Percentiles rank a stretch among this genome's conserved stretches.
These are phyloP conservation scores for Acanthosepion lycidas DNA, from an alignment of 2,888 invertebrate genomes.

Conservation along the genomic window DNA sequence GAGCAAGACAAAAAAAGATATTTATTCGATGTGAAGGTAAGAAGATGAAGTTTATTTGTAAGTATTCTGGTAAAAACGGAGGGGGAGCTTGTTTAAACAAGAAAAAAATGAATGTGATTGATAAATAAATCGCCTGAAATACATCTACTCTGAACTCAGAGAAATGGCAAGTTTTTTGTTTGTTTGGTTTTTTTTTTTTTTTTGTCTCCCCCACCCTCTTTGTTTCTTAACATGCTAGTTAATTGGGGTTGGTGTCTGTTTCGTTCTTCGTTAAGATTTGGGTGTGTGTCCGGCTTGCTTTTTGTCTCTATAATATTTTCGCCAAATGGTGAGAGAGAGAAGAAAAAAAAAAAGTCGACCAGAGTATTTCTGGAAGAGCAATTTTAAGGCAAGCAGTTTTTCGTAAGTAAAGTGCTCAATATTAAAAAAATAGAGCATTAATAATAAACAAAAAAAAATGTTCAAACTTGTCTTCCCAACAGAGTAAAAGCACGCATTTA, in stretches of 20 bases:
- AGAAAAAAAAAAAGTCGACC: too few species aligned
- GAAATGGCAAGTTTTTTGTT: neutral
- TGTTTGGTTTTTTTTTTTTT: too few species aligned
- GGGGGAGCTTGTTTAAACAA: neutral
- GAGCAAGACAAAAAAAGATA: neutral
- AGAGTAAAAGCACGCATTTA: too few species aligned
- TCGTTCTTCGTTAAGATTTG: neutral
- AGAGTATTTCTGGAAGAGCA: too few species aligned
- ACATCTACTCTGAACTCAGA: neutral
- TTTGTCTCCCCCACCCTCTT: neutral
- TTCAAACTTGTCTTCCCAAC: too few species aligned
- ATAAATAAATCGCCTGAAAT: neutral
- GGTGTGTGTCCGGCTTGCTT: neutral
- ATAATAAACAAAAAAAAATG: too few species aligned
- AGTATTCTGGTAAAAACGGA: neutral
- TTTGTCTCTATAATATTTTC: neutral
- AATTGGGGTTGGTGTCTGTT: too few species aligned
- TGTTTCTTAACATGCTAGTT: neutral
- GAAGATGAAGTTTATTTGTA: neutral
- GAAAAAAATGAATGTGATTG: neutral
- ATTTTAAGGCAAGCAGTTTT: too few species aligned
- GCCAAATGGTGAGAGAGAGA: too few species aligned
- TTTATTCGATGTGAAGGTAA: conserved; percentile 9
- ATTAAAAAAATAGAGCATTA: too few species aligned
- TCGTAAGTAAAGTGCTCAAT: too few species aligned